A percentile compares a stretch with the other conserved stretches of the same genome.
Conservation (phyloP, 2,888 invertebrate genomes). For the Chouioia cunea region DNA sequence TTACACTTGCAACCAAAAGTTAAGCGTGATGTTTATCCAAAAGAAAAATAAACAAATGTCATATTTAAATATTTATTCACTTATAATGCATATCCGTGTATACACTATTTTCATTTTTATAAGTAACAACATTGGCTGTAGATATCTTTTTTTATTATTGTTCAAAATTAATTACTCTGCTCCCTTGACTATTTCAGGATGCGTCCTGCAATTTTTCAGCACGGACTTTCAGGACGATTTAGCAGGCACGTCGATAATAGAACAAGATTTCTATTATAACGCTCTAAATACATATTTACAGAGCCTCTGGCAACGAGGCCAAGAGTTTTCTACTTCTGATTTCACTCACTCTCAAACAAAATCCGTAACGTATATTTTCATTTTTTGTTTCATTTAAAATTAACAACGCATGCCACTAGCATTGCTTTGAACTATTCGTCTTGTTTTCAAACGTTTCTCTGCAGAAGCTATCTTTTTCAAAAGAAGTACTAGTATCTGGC, state of each 20-base stretch:
- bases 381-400: conserved; percentile 42
- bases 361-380: conserved; percentile 58
- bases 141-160: conserved; percentile 28
- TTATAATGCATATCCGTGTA: conserved; percentile 25
- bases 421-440: conserved; percentile 43
- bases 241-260: conserved; percentile 63
- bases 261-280: conserved; percentile 67
- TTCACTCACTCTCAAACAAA: conserved; percentile 47
- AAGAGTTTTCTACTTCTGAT: conserved; percentile 50
- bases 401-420: conserved; percentile 45
- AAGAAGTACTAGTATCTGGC: conserved; percentile 25
- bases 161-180: conserved; percentile 42
- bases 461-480: conserved; percentile 43
- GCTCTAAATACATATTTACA: conserved; percentile 69
- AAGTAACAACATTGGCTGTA: conserved; percentile 42
- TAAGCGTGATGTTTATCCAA: neutral
- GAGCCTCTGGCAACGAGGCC: conserved; percentile 55
- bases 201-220: conserved; percentile 41
- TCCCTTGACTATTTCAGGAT: conserved; percentile 48
- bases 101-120: conserved; percentile 32
- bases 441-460: conserved; percentile 40
- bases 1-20: neutral
- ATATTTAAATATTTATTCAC: conserved; percentile 34
- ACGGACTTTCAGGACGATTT: conserved; percentile 59
- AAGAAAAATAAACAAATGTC: conserved; percentile 16